Percentiles rank a stretch among this genome's conserved stretches.
These are phyloP conservation scores for Lutjanus erythropterus DNA, from an alignment of 2,113 vertebrate species.

Conservation along the genomic window DNA sequence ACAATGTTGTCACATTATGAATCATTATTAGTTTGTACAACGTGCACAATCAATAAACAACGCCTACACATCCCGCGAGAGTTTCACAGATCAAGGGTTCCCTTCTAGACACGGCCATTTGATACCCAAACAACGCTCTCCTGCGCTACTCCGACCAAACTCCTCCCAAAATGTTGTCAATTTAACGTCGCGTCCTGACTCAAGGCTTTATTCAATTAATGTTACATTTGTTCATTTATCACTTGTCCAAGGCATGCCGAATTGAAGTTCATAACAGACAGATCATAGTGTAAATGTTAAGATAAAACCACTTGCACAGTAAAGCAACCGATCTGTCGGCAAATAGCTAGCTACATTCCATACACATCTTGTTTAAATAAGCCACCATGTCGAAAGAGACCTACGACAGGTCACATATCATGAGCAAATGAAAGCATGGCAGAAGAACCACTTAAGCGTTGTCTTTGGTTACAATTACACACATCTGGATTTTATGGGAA, in stretches of 20 bases:
- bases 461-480: neutral
- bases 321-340: neutral
- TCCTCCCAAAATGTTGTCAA: neutral
- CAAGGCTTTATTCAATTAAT: neutral
- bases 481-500: neutral
- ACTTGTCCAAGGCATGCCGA: neutral
- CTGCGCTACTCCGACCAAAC: neutral
- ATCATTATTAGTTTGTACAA: too few relatives aligned
- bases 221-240: neutral
- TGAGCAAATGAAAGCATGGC: neutral
- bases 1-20: too few relatives aligned
- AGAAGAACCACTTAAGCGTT: neutral
- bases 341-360: neutral
- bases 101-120: too few relatives aligned
- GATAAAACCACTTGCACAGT: rapidly evolving
- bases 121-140: neutral
- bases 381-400: too few relatives aligned
- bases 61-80: too few relatives aligned
- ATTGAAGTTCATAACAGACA: neutral
- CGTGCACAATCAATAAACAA: too few relatives aligned
- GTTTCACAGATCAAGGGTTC: too few relatives aligned
- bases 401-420: neutral
- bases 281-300: neutral
- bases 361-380: neutral
- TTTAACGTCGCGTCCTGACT: neutral